Conservation (phyloP, 2,888 invertebrate genomes). For the Caenorhabditis panamensis region DNA sequence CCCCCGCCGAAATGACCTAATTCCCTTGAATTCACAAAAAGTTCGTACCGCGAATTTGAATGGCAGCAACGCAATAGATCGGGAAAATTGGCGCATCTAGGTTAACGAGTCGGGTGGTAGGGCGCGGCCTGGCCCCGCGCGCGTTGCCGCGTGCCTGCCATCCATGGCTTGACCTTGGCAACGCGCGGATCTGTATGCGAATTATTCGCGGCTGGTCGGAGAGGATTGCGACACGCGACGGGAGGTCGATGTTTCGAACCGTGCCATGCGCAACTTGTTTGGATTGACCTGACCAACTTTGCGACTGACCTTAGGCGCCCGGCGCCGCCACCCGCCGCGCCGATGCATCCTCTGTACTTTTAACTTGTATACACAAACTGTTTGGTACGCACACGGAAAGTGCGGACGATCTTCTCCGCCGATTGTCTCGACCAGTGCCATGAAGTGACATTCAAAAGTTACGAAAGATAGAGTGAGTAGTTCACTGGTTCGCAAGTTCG, state of each 20-base stretch:
- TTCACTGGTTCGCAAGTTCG: not conserved
- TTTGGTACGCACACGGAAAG: conserved; percentile 31
- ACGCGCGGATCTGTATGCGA: conserved; percentile 50
- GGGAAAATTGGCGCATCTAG: conserved; percentile 61
- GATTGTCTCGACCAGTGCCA: conserved; percentile 34
- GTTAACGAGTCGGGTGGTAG: conserved; percentile 62
- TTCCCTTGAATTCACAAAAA: conserved; percentile 47
- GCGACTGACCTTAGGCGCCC: conserved; percentile 52
- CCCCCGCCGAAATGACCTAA: conserved; percentile 53
- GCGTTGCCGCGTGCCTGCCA: conserved; percentile 57
- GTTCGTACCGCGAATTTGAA: conserved; percentile 53
- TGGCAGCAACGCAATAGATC: conserved; percentile 58
- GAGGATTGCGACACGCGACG: conserved; percentile 36
- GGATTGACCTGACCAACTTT: conserved; percentile 38
- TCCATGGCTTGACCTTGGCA: conserved; percentile 54
- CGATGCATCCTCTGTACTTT: conserved; percentile 41
- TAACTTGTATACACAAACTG: conserved; percentile 46
- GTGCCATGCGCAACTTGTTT: conserved; percentile 55
- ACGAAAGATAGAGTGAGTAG: conserved; percentile 29
- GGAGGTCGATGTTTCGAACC: conserved; percentile 20
- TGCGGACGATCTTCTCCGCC: conserved; percentile 14
- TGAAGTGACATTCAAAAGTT: conserved; percentile 53
- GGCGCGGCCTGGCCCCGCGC: conserved; percentile 50
- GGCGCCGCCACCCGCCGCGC: conserved; percentile 36
- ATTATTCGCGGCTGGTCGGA: conserved; percentile 40